Evolutionary conservation across 2,113 vertebrate species (phyloP), one percentile per base, ranked within the genome.

Genomic region (Etheostoma cragini): DNA sequence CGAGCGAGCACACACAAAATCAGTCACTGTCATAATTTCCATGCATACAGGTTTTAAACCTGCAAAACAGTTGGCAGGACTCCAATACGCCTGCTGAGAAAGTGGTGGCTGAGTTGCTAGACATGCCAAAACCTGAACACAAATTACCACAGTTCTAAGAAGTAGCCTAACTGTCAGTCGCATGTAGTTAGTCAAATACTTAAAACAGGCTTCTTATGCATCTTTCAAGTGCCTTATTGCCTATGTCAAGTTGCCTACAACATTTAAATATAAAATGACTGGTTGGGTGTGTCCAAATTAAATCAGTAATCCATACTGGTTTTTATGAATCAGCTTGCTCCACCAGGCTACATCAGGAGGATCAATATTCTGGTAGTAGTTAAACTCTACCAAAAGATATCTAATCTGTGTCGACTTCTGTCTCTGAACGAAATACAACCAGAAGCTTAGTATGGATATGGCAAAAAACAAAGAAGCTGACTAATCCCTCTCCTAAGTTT

Each of bases 391-490:
- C 11, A 7, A 19, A 3, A n/a, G 4, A 57, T 5, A 11, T 26
- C 67, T 1, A 0, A 13, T 1, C 6, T 7, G 2, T 35, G 21
- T 2, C 19, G 45, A 17, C 46, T 35, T 77, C 13, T 46, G 19
- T 8, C 21, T 57, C 10, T 14, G 0, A 56, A 26, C 22, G 11
- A 70, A 69, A 74, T 42, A 26, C 78, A 72, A 74, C 5, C 30
- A 56, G 50, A 63, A 50, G 26, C 1, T 19, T 42, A 1, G 52
- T 35, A 68, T 13, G 8, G 11, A 22, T 16, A 61, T n/a, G 52
- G 3, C 15, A 85, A 74, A 7, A 52, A 26, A 26, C 13, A 22
- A 54, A 16, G 17, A 63, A 54, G 78, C 56, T 84, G 86, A 90
- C 72, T 52, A 12, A 75, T 54, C 17, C 53, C 7, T 22, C 54